Evolutionary conservation across 2,888 invertebrate species (phyloP).

Genomic region (Scrobipalpa atriplicella): DNA sequence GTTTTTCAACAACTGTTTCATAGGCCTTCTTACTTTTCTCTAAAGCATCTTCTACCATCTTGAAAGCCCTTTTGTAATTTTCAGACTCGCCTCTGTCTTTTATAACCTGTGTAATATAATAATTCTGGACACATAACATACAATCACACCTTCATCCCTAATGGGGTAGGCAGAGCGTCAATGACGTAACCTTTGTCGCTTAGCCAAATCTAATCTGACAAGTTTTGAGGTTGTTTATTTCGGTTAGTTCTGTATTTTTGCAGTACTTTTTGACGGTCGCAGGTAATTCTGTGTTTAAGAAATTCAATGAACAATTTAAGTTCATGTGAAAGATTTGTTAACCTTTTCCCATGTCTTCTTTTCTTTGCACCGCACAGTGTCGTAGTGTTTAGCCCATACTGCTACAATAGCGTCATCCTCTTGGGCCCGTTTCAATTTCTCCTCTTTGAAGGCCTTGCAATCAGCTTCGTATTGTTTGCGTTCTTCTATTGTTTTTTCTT

Average conservation of each 20-base stretch:
- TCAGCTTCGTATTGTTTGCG: constrained; percentile 41
- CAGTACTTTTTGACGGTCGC: too few relatives aligned
- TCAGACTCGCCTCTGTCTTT: constrained; percentile 36
- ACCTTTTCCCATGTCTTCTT: constrained; percentile 46
- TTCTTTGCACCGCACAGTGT: constrained; percentile 43
- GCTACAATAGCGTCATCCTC: constrained; percentile 42
- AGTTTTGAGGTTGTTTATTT: too few relatives aligned
- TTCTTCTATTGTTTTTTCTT: constrained; percentile 39
- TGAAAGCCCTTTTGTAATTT: constrained; percentile 12
- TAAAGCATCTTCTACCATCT: constrained; percentile 35
- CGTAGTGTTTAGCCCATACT: constrained; percentile 46
- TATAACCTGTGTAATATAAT: constrained; percentile 42
- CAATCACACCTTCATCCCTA: too few relatives aligned
- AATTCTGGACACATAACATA: neutral
- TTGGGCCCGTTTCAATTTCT: constrained; percentile 40
- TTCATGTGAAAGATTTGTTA: neutral
- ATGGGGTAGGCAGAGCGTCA: too few relatives aligned
- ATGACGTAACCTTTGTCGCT: too few relatives aligned
- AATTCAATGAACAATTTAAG: neutral
- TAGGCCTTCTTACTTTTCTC: constrained; percentile 45
- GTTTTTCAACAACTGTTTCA: constrained; percentile 51
- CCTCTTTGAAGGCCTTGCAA: constrained; percentile 39
- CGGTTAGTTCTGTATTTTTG: too few relatives aligned
- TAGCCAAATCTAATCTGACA: too few relatives aligned
- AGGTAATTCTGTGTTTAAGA: too few relatives aligned